Evolutionary conservation across 2,797 vertebrate species (phyloP), one percentile per base, ranked within the genome.

Genomic region (Furcifer pardalis): DNA sequence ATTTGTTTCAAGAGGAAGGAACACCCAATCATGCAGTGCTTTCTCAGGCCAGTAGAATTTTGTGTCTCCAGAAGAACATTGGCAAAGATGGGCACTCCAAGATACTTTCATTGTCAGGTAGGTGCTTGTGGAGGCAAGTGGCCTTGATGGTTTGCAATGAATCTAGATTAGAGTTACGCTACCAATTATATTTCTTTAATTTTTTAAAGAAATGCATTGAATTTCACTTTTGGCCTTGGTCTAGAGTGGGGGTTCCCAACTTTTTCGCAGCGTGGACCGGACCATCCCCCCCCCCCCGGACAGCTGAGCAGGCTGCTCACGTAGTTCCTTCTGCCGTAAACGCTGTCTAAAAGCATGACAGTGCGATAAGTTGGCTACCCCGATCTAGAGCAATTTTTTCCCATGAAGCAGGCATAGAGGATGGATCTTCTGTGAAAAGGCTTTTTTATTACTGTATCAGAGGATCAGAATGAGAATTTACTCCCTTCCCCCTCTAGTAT

Each of bases 31-130:
- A 97, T 92, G 94, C 92, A 0, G 92, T 97, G 81, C 84, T 97
- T 84, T 96, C 96, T 44, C 96, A 93, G 88, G 95, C 98, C 76
- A 96, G 94, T 5, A 94, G 95, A 0, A 95, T 95, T 65, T 97
- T 95, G 90, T 90, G 90, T 87, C 95, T 94, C 32, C 93, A 94
- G 83, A 84, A 77, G 2, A 44, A 81, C 71, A 2, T 85, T 37
- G 73, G 5, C 69, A 89, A 59, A 42, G 90, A 89, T 60, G 83
- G 21, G 40, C 1, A 74, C 40, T 1, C 0, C 81, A 77, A 88
- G 30, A 9, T 80, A 0, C 93, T 88, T 89, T 91, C 90, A n/a
- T 63, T 96, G 89, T 95, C 97, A 94, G 96, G 98, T 98, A 95
- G 89, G 88, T 84, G 71, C 82, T 79, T 37, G 74, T 87, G 88